Conservation (phyloP, 2,113 vertebrate genomes). For the Lampris incognitus region DNA sequence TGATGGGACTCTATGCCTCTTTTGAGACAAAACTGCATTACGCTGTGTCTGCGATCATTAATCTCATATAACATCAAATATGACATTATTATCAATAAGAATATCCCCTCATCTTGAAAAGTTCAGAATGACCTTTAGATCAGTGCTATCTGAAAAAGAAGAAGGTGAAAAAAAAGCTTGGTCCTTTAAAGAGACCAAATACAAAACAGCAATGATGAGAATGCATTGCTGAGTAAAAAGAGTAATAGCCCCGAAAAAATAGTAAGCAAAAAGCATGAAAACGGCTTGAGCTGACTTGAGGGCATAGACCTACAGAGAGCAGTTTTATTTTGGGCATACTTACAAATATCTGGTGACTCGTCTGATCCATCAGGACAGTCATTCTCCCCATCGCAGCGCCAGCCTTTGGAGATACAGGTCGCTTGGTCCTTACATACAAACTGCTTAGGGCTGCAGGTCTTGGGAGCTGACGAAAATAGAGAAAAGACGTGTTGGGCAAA, state of each 20-base stretch:
- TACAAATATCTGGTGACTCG: constrained; percentile 96
- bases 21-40: constrained; percentile 25
- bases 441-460: constrained; percentile 96
- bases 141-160: not conserved
- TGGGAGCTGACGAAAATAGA: constrained; percentile 81
- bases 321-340: constrained; percentile 67
- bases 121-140: constrained; percentile 4
- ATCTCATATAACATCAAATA: not conserved
- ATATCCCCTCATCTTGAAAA: not conserved
- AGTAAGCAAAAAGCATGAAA: constrained; percentile 3
- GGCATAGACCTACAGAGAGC: constrained; percentile 18
- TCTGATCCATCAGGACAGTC: constrained; percentile 98
- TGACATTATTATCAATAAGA: not conserved
- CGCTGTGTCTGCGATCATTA: not conserved
- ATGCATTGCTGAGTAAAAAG: not conserved
- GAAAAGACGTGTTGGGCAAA: constrained; percentile 40
- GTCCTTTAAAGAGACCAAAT: not conserved
- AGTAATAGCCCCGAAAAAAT: not conserved
- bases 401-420: constrained; percentile 98
- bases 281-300: not conserved
- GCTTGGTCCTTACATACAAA: constrained; percentile 97
- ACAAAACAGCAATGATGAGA: not conserved
- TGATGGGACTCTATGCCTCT: constrained; percentile 20
- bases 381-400: constrained; percentile 96
- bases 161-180: not conserved